Evolutionary conservation across 2,113 vertebrate genomes (phyloP).

Genomic region (Colaptes auratus): DNA sequence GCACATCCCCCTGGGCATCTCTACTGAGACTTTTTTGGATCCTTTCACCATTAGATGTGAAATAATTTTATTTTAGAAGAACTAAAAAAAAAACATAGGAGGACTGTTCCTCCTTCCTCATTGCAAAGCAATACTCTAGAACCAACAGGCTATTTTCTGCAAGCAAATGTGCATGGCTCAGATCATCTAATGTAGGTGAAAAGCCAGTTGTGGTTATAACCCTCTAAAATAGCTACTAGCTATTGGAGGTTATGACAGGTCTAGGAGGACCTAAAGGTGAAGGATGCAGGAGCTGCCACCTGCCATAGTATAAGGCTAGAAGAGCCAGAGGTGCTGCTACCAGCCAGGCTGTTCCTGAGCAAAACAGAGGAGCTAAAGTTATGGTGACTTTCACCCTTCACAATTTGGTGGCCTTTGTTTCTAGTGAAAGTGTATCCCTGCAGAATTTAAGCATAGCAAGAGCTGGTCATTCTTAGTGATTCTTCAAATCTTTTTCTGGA

Average conservation of each 20-base stretch:
- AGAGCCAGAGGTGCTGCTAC: background rate
- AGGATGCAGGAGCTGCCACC: background rate
- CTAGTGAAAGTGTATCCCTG: background rate
- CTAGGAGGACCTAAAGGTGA: background rate
- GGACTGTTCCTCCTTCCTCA: conserved; percentile 7
- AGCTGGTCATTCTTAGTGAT: background rate
- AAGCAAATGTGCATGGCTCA: accelerated
- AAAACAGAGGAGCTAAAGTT: background rate
- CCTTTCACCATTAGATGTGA: background rate
- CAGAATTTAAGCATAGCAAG: background rate
- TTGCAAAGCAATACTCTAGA: background rate
- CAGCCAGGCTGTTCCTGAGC: background rate
- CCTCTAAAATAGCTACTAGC: background rate
- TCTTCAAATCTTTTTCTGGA: background rate
- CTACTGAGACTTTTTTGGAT: background rate
- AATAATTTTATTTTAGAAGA: background rate
- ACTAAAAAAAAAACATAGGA: background rate
- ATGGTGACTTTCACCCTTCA: background rate
- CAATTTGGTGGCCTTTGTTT: background rate
- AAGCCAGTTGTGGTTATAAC: background rate
- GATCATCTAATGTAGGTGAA: background rate
- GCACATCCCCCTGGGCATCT: background rate
- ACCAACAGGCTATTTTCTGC: background rate
- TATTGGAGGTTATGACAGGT: background rate
- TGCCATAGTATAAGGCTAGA: background rate